Percentiles rank a stretch among this genome's conserved stretches.
Conservation (phyloP, 2,113 vertebrate species). For the Morone saxatilis region DNA sequence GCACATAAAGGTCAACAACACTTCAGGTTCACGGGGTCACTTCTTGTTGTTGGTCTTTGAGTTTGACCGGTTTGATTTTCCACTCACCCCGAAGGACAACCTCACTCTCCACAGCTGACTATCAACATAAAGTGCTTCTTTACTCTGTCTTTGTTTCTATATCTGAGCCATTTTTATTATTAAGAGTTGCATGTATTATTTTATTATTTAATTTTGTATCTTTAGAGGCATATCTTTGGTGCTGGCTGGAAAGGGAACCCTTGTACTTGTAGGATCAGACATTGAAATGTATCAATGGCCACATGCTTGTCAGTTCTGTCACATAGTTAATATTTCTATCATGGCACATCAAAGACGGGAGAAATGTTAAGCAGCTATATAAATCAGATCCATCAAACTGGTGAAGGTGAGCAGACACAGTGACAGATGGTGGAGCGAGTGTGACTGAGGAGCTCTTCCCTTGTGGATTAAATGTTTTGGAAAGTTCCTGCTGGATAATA, state of each 20-base stretch:
- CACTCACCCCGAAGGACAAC: background rate
- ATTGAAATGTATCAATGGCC: constrained; percentile 68
- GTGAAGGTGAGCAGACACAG: background rate
- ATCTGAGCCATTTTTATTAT: background rate
- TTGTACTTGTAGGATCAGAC: constrained; percentile 39
- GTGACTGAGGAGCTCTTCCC: background rate
- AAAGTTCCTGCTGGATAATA: background rate
- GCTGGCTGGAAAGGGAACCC: constrained; percentile 17
- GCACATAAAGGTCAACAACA: background rate
- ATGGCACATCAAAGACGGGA: constrained; percentile 61
- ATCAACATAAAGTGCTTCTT: background rate
- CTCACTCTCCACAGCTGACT: background rate
- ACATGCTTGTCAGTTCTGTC: constrained; percentile 73
- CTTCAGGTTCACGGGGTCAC: background rate
- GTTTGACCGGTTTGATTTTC: constrained; percentile 16
- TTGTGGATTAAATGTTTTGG: background rate
- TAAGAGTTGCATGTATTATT: background rate
- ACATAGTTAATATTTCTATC: constrained; percentile 78
- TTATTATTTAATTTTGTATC: background rate
- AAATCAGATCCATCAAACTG: constrained; percentile 28
- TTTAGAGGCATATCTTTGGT: background rate
- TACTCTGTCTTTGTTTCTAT: background rate
- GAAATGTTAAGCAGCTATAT: constrained; percentile 60
- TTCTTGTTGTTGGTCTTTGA: background rate
- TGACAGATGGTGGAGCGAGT: background rate